Evolutionary conservation across 2,113 vertebrate genomes (phyloP).

Genomic region (Podilymbus podiceps): DNA sequence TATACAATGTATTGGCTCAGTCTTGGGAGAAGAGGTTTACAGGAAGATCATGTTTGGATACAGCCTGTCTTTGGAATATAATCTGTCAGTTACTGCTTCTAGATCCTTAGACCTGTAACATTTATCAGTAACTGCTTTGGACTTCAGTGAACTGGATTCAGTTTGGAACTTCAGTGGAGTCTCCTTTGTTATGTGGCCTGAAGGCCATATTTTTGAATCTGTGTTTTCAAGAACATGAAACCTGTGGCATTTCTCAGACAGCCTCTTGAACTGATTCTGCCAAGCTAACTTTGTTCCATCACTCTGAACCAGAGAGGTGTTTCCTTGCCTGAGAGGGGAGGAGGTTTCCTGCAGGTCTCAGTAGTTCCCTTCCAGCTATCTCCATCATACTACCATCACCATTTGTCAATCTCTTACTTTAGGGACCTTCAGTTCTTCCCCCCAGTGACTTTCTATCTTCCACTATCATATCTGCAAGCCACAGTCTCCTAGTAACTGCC

Average conservation of each 20-base stretch:
- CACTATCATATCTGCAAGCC: neutral
- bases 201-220: neutral
- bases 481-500: neutral
- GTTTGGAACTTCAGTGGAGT: neutral
- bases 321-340: neutral
- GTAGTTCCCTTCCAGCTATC: neutral
- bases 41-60: neutral
- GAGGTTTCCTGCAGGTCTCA: neutral
- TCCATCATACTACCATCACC: neutral
- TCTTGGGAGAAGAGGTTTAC: neutral
- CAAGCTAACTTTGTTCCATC: neutral
- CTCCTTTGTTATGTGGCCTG: neutral
- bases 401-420: neutral
- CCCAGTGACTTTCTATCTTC: neutral
- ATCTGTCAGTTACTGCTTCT: neutral
- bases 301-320: neutral
- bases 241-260: neutral
- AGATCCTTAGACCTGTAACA: neutral
- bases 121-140: neutral
- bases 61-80: neutral
- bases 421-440: neutral
- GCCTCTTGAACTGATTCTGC: neutral
- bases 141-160: neutral
- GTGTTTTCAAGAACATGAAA: neutral
- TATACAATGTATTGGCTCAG: neutral